Conservation (phyloP, 2,888 invertebrate species). For the Pterostichus madidus region DNA sequence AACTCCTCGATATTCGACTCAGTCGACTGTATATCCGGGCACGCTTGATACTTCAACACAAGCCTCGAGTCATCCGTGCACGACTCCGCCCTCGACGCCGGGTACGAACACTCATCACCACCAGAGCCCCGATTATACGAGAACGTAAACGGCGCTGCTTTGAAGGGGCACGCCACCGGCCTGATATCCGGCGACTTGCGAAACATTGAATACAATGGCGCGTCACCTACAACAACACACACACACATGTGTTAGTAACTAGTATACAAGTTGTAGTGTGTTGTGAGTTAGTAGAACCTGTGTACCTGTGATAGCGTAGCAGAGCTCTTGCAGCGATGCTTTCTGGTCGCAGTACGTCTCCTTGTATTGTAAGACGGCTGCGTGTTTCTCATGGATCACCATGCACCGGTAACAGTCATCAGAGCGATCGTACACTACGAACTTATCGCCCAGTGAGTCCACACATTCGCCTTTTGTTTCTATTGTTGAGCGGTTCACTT, state of each 20-base stretch:
- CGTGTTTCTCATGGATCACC: slow-evolving; percentile 87
- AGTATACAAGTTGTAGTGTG: too few species aligned
- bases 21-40: slow-evolving; percentile 87
- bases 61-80: slow-evolving; percentile 91
- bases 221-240: too few species aligned
- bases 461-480: slow-evolving; percentile 85
- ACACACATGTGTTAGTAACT: too few species aligned
- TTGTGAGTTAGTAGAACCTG: too few species aligned
- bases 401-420: slow-evolving; percentile 85
- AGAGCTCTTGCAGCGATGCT: slow-evolving; percentile 81
- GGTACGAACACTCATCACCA: slow-evolving; percentile 87
- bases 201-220: slow-evolving; percentile 87
- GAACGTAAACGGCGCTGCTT: slow-evolving; percentile 89
- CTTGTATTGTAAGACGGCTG: slow-evolving; percentile 89
- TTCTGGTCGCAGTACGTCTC: slow-evolving; percentile 84
- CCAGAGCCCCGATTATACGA: slow-evolving; percentile 87
- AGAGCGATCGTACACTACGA: slow-evolving; percentile 82
- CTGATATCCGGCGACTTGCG: slow-evolving; percentile 81
- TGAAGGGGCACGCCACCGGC: slow-evolving; percentile 87
- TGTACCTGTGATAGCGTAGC: slow-evolving; percentile 84
- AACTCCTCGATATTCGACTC: slow-evolving; percentile 91
- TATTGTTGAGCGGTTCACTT: slow-evolving; percentile 83
- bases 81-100: slow-evolving; percentile 88
- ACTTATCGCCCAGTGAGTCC: slow-evolving; percentile 84
- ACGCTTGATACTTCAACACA: slow-evolving; percentile 90